Evolutionary conservation across 2,113 vertebrate genomes (phyloP), one percentile per base, ranked within the genome.

Genomic region (Chlamydotis undulata): DNA sequence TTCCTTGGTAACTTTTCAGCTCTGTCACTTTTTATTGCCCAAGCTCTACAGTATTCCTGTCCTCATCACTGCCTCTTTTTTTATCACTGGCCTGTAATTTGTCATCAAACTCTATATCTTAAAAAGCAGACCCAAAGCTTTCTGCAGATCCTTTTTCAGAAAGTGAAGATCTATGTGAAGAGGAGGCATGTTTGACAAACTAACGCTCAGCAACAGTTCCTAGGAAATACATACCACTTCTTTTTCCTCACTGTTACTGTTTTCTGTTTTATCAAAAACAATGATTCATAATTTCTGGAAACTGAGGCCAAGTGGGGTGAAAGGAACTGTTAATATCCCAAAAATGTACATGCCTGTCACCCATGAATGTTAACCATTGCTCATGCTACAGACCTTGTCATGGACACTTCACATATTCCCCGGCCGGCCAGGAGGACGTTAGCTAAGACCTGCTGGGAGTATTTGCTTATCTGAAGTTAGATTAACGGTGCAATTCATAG

Each of bases 231-330:
- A 39, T 93, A 93, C 10, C 2, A 52, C 47, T 92, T 68, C 50
- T 89, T 94, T 96, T 71, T 59, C 84, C 50, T 87, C 26, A 8
- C 90, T 69, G 77, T 73, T 91, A 65, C 67, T 91, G 52, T 96
- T 97, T 97, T 97, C 94, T 96, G 57, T 94, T 97, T 97, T 98
- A 97, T 97, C 94, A 94, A 97, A 97, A 97, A 88, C 19, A 29
- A 76, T 97, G 96, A 97, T 97, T 98, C 97, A 97, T 91, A 96
- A 93, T 96, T 97, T 96, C 95, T 97, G 95, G 91, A 97, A 98
- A 91, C 87, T 70, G 88, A 82, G 93, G 95, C 74, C 60, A 97
- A 97, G 95, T 90, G 65, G 84, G 86, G 91, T 96, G 95, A 97
- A 95, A 97, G 64, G 69, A 90, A 64, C 74, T 94, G 95, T 96